A percentile compares a stretch with the other conserved stretches of the same genome.
Evolutionary conservation across 2,797 vertebrate genomes (phyloP).

Genomic region (Gadopsis marmoratus): DNA sequence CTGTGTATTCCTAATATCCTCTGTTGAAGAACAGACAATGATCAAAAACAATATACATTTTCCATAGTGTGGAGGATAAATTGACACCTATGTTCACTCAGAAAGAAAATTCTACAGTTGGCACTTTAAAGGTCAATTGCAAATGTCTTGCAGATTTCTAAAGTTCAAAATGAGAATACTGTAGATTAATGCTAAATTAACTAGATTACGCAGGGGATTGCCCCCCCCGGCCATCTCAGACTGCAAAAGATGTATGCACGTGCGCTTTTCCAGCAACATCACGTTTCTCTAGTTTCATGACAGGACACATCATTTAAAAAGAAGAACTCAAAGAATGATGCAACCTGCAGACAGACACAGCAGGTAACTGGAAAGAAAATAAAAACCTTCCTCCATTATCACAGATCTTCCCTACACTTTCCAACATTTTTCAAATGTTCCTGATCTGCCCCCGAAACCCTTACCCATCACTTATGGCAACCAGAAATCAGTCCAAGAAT

Average conservation of each 20-base stretch:
- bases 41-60: background rate
- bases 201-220: background rate
- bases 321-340: background rate
- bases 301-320: background rate
- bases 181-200: background rate
- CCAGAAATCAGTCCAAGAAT: conserved; percentile 15
- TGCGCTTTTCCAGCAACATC: background rate
- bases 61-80: background rate
- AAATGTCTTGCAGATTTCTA: background rate
- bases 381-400: background rate
- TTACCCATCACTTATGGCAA: background rate
- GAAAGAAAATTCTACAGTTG: background rate
- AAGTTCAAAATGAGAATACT: background rate
- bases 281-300: background rate
- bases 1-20: conserved; percentile 59
- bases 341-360: background rate
- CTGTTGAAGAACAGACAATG: conserved; percentile 25
- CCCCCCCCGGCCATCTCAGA: background rate
- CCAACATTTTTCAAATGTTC: background rate
- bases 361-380: background rate
- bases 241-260: background rate
- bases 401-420: background rate
- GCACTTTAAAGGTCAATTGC: background rate
- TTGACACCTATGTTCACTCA: background rate
- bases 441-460: background rate